Evolutionary conservation across 2,888 invertebrate genomes (phyloP).

Genomic region (Lochmaea crataegi): DNA sequence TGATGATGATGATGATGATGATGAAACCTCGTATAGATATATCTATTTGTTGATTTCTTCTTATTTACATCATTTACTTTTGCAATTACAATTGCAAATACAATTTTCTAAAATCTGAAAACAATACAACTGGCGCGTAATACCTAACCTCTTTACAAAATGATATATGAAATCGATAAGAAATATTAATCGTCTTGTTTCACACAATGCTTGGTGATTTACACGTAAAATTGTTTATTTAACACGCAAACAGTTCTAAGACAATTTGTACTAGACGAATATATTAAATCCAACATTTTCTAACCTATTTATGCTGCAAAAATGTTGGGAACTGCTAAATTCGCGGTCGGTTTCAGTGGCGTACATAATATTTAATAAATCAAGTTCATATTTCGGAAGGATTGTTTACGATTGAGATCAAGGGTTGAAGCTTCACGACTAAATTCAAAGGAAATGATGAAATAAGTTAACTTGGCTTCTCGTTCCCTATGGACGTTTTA

Average conservation of each 20-base stretch:
- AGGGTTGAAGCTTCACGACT: too few species aligned
- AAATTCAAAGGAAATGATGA: too few species aligned
- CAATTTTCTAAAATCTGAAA: neutral
- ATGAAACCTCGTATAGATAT: too few species aligned
- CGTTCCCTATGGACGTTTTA: too few species aligned
- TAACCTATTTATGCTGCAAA: neutral
- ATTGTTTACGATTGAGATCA: too few species aligned
- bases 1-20: too few species aligned
- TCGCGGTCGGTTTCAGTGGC: too few species aligned
- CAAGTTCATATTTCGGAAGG: too few species aligned
- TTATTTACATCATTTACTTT: neutral
- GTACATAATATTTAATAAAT: too few species aligned
- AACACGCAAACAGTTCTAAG: neutral
- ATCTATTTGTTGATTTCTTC: neutral
- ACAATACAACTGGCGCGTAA: neutral
- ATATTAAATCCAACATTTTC: neutral
- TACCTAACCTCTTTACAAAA: neutral
- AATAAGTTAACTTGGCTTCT: too few species aligned
- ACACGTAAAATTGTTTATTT: neutral
- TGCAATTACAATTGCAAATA: neutral
- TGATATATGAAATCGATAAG: neutral
- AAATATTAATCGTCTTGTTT: neutral
- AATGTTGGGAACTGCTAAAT: too few species aligned
- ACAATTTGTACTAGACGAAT: neutral
- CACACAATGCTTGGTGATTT: neutral